Conservation (phyloP, 2,888 invertebrate species). For the Mythimna ferrago region DNA sequence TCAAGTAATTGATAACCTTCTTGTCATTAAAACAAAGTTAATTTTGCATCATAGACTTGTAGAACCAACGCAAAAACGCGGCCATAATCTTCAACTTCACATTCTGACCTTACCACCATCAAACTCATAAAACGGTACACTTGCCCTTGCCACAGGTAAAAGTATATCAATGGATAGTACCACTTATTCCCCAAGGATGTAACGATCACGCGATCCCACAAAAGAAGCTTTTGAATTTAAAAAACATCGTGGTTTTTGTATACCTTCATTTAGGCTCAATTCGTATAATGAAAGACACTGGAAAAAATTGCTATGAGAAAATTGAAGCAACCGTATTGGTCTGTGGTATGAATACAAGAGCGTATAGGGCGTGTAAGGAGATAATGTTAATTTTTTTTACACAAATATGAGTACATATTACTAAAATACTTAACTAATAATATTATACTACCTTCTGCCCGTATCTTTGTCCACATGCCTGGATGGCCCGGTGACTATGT, state of each 20-base stretch:
- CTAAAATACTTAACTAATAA: too few relatives aligned
- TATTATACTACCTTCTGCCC: too few relatives aligned
- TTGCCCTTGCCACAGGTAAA: slow-evolving; percentile 75
- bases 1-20: too few relatives aligned
- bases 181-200: slow-evolving; percentile 71
- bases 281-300: slow-evolving; percentile 35
- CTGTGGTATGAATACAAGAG: not conserved
- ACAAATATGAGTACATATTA: too few relatives aligned
- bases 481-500: too few relatives aligned
- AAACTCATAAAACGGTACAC: slow-evolving; percentile 64
- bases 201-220: slow-evolving; percentile 74
- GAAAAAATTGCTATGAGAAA: slow-evolving; percentile 25
- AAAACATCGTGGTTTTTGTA: slow-evolving; percentile 61
- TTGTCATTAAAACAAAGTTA: too few relatives aligned
- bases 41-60: too few relatives aligned
- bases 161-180: slow-evolving; percentile 73
- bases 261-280: slow-evolving; percentile 35
- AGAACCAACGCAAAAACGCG: too few relatives aligned
- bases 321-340: slow-evolving; percentile 37
- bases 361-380: not conserved
- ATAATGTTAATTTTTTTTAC: not conserved
- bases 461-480: too few relatives aligned
- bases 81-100: too few relatives aligned
- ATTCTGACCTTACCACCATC: slow-evolving; percentile 69
- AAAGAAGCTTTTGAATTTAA: slow-evolving; percentile 68